A percentile compares a stretch with the other conserved stretches of the same genome.
Evolutionary conservation across 1,140 invertebrate species (phyloP).

Genomic region (Lerema accius): DNA sequence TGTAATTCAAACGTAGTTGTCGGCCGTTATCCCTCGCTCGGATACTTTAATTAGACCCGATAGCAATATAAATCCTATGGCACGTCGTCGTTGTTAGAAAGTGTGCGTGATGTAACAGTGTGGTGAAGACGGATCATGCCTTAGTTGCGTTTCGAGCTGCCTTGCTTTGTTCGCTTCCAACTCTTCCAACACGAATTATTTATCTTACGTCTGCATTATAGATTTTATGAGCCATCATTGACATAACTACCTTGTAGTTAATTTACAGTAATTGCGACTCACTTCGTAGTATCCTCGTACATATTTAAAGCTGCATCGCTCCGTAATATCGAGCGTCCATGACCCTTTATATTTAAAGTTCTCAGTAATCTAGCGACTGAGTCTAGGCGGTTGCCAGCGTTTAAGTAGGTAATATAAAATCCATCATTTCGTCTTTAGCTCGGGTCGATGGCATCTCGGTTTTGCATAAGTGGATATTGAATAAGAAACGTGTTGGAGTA

Average conservation of each 20-base stretch:
- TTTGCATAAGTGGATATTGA: constrained; percentile 32
- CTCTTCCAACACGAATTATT: constrained; percentile 1
- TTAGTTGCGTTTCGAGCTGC: constrained; percentile 17
- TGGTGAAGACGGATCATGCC: constrained; percentile 19
- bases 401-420: constrained; percentile 17
- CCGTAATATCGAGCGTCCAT: constrained; percentile 6
- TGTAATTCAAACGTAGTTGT: constrained; percentile 50
- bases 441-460: constrained; percentile 1
- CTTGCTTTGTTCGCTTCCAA: constrained; percentile 14
- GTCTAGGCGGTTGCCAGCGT: constrained; percentile 11
- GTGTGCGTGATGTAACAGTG: constrained; percentile 56
- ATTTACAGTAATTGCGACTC: constrained; percentile 31
- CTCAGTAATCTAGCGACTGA: neutral
- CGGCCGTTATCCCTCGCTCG: constrained; percentile 40
- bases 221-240: neutral
- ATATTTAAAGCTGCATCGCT: constrained; percentile 19
- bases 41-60: constrained; percentile 61
- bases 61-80: constrained; percentile 61
- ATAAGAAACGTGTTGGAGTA: constrained; percentile 30
- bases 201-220: constrained; percentile 2
- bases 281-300: constrained; percentile 39
- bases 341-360: constrained; percentile 25
- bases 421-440: constrained; percentile 7
- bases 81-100: constrained; percentile 60
- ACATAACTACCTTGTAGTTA: constrained; percentile 28